These are phyloP conservation scores for Conopomorpha cramerella DNA, from an alignment of 1,140 invertebrate genomes.

Conservation along the genomic window DNA sequence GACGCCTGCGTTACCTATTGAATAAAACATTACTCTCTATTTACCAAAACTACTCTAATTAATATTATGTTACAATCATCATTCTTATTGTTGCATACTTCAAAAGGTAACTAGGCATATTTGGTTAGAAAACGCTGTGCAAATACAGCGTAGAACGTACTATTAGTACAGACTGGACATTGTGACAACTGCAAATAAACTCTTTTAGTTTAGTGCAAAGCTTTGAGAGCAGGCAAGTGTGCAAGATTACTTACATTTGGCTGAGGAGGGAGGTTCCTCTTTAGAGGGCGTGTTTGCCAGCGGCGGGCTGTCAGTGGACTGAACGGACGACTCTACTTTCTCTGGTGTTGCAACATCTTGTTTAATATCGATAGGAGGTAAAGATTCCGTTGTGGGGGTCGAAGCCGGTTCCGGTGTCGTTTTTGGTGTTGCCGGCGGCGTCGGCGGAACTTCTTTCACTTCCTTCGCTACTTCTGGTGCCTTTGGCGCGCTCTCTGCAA, in stretches of 20 bases:
- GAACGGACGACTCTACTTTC: neutral
- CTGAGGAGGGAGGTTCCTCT: slow-evolving; percentile 31
- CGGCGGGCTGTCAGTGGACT: slow-evolving; percentile 35
- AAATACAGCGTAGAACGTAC: slow-evolving; percentile 33
- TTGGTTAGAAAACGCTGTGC: too few species aligned
- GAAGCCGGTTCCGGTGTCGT: slow-evolving; percentile 11
- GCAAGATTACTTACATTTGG: slow-evolving; percentile 47
- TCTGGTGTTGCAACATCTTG: neutral
- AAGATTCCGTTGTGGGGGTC: slow-evolving; percentile 5
- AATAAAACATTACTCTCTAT: too few species aligned
- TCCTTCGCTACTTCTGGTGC: slow-evolving; percentile 7
- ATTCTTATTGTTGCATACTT: too few species aligned
- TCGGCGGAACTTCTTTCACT: slow-evolving; percentile 12
- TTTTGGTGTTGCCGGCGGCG: slow-evolving; percentile 10
- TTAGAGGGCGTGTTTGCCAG: slow-evolving; percentile 39
- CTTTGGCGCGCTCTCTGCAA: slow-evolving; percentile 6
- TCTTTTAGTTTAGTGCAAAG: slow-evolving; percentile 38
- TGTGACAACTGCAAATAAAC: slow-evolving; percentile 52
- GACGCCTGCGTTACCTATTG: too few species aligned
- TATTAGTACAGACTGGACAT: slow-evolving; percentile 42
- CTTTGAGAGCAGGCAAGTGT: slow-evolving; percentile 44
- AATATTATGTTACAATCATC: too few species aligned
- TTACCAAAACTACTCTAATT: too few species aligned
- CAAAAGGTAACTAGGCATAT: too few species aligned
- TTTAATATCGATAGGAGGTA: too few species aligned